Evolutionary conservation across 2,113 vertebrate genomes (phyloP).

Genomic region (Solea senegalensis): DNA sequence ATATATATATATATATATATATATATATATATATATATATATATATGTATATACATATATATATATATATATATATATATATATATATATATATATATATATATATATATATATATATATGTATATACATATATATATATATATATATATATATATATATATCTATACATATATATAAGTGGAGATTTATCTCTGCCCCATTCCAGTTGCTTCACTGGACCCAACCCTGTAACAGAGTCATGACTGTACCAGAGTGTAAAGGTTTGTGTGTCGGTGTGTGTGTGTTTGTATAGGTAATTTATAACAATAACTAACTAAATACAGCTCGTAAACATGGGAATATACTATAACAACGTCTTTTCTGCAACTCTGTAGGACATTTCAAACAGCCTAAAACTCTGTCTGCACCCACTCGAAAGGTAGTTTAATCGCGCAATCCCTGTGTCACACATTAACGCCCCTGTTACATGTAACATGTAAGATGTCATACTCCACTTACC

Average conservation of each 20-base stretch:
- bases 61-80: neutral
- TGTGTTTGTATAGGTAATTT: constrained; percentile 26
- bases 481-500: constrained; percentile 26
- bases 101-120: constrained; percentile 31
- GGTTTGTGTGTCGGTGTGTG: constrained; percentile 24
- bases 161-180: constrained; percentile 20
- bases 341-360: constrained; percentile 23
- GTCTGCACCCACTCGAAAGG: constrained; percentile 1
- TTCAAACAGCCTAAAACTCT: constrained; percentile 16
- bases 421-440: constrained; percentile 1
- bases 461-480: constrained; percentile 18
- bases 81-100: constrained; percentile 19
- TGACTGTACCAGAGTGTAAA: constrained; percentile 63
- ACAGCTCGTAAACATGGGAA: constrained; percentile 31
- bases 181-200: constrained; percentile 35
- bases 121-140: constrained; percentile 18
- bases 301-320: constrained; percentile 45
- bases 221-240: constrained; percentile 29
- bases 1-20: constrained; percentile 20
- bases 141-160: constrained; percentile 15
- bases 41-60: constrained; percentile 12
- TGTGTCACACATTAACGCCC: constrained; percentile 10
- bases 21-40: constrained; percentile 32
- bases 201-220: constrained; percentile 32
- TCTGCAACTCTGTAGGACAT: constrained; percentile 34